A percentile compares a stretch with the other conserved stretches of the same genome.
Evolutionary conservation across 1,140 invertebrate genomes (phyloP).

Genomic region (Berghia stephanieae): DNA sequence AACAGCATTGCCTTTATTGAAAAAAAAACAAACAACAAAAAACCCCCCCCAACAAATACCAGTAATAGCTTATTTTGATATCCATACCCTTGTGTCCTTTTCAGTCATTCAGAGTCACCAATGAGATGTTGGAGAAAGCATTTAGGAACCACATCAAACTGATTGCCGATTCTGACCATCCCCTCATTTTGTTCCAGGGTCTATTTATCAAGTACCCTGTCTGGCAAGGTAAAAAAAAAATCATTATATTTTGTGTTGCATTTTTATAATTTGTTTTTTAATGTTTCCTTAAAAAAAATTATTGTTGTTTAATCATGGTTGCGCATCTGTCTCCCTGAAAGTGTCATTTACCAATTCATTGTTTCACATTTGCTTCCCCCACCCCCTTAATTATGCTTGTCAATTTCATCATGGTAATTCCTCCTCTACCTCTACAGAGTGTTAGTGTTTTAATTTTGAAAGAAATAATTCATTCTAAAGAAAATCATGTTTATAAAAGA

Average conservation of each 20-base stretch:
- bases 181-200: slow-evolving; percentile 48
- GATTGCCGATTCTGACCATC: slow-evolving; percentile 33
- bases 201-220: slow-evolving; percentile 43
- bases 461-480: too few relatives aligned
- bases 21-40: background rate
- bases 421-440: too few relatives aligned
- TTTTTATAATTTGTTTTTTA: background rate
- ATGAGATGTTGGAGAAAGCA: slow-evolving; percentile 41
- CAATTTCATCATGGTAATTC: too few relatives aligned
- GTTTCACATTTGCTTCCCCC: too few relatives aligned
- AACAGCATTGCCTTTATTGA: background rate
- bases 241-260: too few relatives aligned
- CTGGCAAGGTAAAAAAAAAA: slow-evolving; percentile 41
- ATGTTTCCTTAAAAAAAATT: background rate
- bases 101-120: slow-evolving; percentile 37
- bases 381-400: too few relatives aligned
- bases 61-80: background rate
- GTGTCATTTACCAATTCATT: too few relatives aligned
- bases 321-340: too few relatives aligned
- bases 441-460: too few relatives aligned
- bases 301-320: background rate
- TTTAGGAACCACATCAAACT: slow-evolving; percentile 45
- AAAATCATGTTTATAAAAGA: too few relatives aligned
- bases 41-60: background rate
- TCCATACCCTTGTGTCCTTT: slow-evolving; percentile 15